These are phyloP conservation scores for Morus bassanus DNA, from an alignment of 2,797 vertebrate genomes.

Conservation along the genomic window DNA sequence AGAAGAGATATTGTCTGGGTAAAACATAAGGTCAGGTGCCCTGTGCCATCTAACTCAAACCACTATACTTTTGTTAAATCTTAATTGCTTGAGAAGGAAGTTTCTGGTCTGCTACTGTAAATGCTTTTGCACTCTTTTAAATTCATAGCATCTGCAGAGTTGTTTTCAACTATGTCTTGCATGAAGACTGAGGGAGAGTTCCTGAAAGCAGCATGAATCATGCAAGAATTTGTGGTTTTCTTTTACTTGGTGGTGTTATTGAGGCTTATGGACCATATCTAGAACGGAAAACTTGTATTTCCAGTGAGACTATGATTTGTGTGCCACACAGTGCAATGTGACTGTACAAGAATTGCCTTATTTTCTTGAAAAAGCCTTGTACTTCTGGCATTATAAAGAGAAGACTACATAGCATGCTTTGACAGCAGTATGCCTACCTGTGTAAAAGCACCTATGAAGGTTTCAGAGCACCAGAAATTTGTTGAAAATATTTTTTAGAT, in stretches of 20 bases:
- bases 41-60: not conserved
- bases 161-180: not conserved
- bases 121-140: not conserved
- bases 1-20: not conserved
- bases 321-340: not conserved
- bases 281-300: not conserved
- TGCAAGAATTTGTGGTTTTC: not conserved
- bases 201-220: not conserved
- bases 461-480: not conserved
- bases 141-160: not conserved
- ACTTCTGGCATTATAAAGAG: not conserved
- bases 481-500: not conserved
- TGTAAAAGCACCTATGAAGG: not conserved
- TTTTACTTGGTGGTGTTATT: not conserved
- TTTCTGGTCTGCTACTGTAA: not conserved
- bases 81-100: not conserved
- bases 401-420: not conserved
- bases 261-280: not conserved
- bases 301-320: not conserved
- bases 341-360: not conserved
- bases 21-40: not conserved
- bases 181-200: not conserved
- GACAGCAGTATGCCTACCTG: not conserved
- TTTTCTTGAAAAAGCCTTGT: not conserved
- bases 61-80: not conserved